These are phyloP conservation scores for Haemorhous mexicanus DNA, from an alignment of 2,113 vertebrate genomes.

Conservation along the genomic window DNA sequence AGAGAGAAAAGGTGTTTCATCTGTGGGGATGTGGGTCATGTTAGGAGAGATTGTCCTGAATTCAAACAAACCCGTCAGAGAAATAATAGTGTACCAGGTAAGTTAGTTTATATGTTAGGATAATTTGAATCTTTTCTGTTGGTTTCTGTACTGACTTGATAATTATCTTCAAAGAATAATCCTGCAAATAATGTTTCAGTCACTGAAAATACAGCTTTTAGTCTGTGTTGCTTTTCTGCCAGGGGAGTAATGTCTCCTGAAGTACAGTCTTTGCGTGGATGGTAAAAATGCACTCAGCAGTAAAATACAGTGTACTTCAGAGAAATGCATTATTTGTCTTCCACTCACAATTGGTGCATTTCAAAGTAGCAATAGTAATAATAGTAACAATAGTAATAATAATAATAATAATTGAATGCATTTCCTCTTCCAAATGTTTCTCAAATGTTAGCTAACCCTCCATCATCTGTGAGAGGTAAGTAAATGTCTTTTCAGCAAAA, in stretches of 20 bases:
- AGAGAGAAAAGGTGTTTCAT: slow-evolving; percentile 95
- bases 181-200: neutral
- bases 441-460: slow-evolving; percentile 33
- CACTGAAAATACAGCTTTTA: neutral
- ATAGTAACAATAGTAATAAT: neutral
- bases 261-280: neutral
- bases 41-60: slow-evolving; percentile 94
- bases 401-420: neutral
- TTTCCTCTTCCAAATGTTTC: slow-evolving; percentile 44
- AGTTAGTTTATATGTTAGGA: neutral
- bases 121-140: neutral
- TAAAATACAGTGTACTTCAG: neutral
- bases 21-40: slow-evolving; percentile 93
- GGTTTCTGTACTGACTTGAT: neutral
- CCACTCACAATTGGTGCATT: neutral
- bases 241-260: neutral
- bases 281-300: neutral
- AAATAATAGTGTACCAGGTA: slow-evolving; percentile 75
- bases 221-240: neutral
- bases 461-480: slow-evolving; percentile 29
- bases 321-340: neutral
- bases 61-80: slow-evolving; percentile 90
- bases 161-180: neutral
- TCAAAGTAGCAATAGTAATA: neutral
- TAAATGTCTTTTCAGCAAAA: neutral